These are phyloP conservation scores for Ciconia boyciana DNA, from an alignment of 2,113 vertebrate genomes.

Conservation along the genomic window DNA sequence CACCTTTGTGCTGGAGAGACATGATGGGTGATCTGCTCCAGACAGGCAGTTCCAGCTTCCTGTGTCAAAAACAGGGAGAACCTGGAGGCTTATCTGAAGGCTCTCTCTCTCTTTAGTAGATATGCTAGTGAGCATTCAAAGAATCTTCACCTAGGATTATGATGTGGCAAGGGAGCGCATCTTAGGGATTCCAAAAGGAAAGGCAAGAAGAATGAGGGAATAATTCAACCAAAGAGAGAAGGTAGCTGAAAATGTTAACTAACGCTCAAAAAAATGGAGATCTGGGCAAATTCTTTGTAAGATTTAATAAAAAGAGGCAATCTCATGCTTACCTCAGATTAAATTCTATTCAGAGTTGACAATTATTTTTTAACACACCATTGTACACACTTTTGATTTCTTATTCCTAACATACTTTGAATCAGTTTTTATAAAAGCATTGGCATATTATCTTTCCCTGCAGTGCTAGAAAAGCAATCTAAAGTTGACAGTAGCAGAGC, in stretches of 20 bases:
- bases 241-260: not conserved
- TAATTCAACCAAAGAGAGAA: not conserved
- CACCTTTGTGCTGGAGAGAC: not conserved
- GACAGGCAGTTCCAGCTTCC: fast-evolving
- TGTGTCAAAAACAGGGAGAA: not conserved
- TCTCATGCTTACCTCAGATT: not conserved
- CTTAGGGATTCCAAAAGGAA: not conserved
- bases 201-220: not conserved
- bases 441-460: not conserved
- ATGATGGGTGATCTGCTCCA: not conserved
- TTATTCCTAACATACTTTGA: not conserved
- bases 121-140: not conserved
- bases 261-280: not conserved
- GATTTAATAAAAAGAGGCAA: not conserved
- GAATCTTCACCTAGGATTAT: not conserved
- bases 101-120: not conserved
- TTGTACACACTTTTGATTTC: not conserved
- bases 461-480: not conserved
- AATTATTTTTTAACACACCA: not conserved
- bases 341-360: not conserved
- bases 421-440: not conserved
- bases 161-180: not conserved
- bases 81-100: not conserved
- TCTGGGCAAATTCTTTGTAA: not conserved
- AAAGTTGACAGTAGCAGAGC: not conserved